Evolutionary conservation across 2,113 vertebrate species (phyloP).

Genomic region (Scatophagus argus): DNA sequence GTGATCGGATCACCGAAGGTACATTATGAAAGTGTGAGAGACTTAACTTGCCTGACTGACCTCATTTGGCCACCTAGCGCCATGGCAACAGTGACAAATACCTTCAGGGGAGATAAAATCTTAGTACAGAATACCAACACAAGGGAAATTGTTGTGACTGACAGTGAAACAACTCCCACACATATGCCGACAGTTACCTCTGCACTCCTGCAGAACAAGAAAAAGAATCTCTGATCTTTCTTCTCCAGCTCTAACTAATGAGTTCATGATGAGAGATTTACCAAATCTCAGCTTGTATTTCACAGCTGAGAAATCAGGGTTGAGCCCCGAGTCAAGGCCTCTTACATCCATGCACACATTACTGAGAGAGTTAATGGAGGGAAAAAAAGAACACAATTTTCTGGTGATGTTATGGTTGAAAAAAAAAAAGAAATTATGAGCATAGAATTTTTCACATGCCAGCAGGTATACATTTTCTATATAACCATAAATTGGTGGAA

Average conservation of each 20-base stretch:
- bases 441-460: constrained; percentile 7
- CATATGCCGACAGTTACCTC: too few relatives aligned
- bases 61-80: too few relatives aligned
- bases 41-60: too few relatives aligned
- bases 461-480: constrained; percentile 20
- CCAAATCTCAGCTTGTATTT: constrained; percentile 50
- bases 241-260: constrained; percentile 47
- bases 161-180: constrained; percentile 4
- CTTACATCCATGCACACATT: not conserved
- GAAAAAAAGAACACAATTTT: not conserved
- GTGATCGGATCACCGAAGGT: not conserved
- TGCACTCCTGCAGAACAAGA: constrained; percentile 21
- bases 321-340: not conserved
- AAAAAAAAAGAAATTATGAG: not conserved
- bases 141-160: not conserved
- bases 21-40: constrained; percentile 14
- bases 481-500: constrained; percentile 16
- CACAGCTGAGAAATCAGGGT: constrained; percentile 32
- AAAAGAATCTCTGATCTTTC: constrained; percentile 48
- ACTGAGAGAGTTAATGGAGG: not conserved
- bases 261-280: constrained; percentile 57
- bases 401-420: not conserved
- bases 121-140: not conserved
- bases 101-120: constrained; percentile 4
- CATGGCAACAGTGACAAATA: too few relatives aligned